Base-by-base conservation (phyloP, 2,797 vertebrate species). In the Momotus momota region DNA sequence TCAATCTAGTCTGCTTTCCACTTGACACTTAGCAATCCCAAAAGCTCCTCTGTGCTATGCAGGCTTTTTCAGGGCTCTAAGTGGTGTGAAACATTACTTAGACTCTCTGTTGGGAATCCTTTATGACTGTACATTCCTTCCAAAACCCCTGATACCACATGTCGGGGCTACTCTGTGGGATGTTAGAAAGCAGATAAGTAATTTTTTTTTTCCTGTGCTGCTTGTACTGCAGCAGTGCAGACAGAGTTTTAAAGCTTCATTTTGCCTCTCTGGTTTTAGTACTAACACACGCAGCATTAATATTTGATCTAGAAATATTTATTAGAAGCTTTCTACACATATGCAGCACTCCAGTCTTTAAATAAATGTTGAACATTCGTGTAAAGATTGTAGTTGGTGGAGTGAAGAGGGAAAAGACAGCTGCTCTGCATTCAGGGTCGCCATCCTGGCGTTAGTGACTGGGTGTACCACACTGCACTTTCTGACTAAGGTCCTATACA, bases 241-340 rank as follows among this genome's bases (percentile, higher is more conserved):
- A 54, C n/a, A 80, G 70, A 45, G 66, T 88, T 94, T 79, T 83
- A 88, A 91, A 79, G 26, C 20, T 91, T 90, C 55, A 31, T 54
- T 92, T 96, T 80, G 6, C 60, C 67, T 86, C 57, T 61, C 41
- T 78, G 15, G 0, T 11, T 84, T 71, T 81, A 60, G 26, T 54
- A 75, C 52, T 69, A 81, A 48, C 16, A 43, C 43, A 31, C 8
- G 12, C 2, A 4, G 12, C 58, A 81, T 92, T 70, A 88, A 86
- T 92, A 88, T 86, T 94, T 88, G 22, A 94, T 70, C 21, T 66
- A 71, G 72, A 83, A 91, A 74, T 87, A 82, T 40, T 87, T 92
- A 55, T 84, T 80, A 60, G 62, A 75, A 54, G 12, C 25, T 75
- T 79, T 93, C 70, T 88, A 31, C 33, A 29, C 7, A 16, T 35